Evolutionary conservation across 2,888 invertebrate species (phyloP).

Genomic region (Hemicrepidius hirtus): DNA sequence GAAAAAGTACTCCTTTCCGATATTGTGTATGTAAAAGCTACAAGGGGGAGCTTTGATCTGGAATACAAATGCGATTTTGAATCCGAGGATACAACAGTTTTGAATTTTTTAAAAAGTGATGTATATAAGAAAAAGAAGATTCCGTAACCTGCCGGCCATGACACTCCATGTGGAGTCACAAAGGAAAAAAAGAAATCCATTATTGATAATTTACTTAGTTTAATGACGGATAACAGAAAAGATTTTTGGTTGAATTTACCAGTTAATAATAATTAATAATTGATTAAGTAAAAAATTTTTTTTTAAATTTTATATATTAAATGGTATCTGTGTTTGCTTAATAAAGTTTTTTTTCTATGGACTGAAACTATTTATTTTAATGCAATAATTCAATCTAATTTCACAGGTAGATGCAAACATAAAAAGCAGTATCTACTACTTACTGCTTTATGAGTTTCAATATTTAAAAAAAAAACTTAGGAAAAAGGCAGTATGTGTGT

Average conservation of each 20-base stretch:
- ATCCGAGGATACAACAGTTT: not conserved
- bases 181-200: conserved; percentile 14
- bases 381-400: no score
- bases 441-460: no score
- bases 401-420: no score
- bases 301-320: no score
- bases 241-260: conserved; percentile 22
- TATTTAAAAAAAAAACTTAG: no score
- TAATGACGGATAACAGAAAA: conserved; percentile 11
- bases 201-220: conserved; percentile 17
- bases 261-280: no score
- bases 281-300: no score
- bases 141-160: conserved; percentile 9
- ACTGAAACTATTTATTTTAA: no score
- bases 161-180: conserved; percentile 5
- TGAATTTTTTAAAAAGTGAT: conserved; percentile 17
- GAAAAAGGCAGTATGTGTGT: no score
- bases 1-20: conserved; percentile 23
- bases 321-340: no score
- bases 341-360: no score
- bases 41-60: conserved; percentile 25
- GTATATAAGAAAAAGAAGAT: conserved; percentile 24
- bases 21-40: conserved; percentile 10
- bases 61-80: conserved; percentile 27
- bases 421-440: no score